A percentile compares a stretch with the other conserved stretches of the same genome.
These are phyloP conservation scores for Hippocampus mohnikei DNA, from an alignment of 2,113 vertebrate species.

Conservation along the genomic window DNA sequence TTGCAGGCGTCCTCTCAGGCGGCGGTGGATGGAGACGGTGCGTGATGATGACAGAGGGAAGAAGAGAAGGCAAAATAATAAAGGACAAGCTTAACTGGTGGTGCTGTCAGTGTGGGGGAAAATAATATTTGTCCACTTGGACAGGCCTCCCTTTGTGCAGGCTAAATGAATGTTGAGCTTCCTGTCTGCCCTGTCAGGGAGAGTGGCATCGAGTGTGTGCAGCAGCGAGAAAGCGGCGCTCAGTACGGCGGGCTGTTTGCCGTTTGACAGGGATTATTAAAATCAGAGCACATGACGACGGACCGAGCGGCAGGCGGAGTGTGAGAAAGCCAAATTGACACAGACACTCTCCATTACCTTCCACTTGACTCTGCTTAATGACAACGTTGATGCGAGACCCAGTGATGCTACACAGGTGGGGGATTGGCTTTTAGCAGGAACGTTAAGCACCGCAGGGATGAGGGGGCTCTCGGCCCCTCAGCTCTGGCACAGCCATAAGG, in stretches of 20 bases:
- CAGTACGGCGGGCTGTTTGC: conserved; percentile 83
- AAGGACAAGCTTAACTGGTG: conserved; percentile 85
- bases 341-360: conserved; percentile 96
- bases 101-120: conserved; percentile 87
- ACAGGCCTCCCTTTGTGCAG: conserved; percentile 90
- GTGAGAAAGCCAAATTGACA: conserved; percentile 94
- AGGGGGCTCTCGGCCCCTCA: conserved; percentile 30
- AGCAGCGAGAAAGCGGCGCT: conserved; percentile 49
- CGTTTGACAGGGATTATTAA: conserved; percentile 99
- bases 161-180: conserved; percentile 98
- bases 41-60: conserved; percentile 54
- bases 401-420: conserved; percentile 56
- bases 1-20: conserved; percentile 75
- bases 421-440: conserved; percentile 77
- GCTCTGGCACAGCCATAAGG: conserved; percentile 43
- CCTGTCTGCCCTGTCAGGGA: conserved; percentile 92
- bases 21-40: conserved; percentile 47
- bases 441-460: conserved; percentile 74
- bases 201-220: conserved; percentile 59
- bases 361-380: conserved; percentile 87
- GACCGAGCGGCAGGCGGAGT: conserved; percentile 79
- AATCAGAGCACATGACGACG: conserved; percentile 89
- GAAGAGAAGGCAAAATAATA: conserved; percentile 74
- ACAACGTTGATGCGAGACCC: conserved; percentile 74
- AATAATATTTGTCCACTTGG: conserved; percentile 99